Evolutionary conservation across 30 jellyfish, hydroid and myxozoan genomes (phyloP).

Genomic region (Mastigias papua): DNA sequence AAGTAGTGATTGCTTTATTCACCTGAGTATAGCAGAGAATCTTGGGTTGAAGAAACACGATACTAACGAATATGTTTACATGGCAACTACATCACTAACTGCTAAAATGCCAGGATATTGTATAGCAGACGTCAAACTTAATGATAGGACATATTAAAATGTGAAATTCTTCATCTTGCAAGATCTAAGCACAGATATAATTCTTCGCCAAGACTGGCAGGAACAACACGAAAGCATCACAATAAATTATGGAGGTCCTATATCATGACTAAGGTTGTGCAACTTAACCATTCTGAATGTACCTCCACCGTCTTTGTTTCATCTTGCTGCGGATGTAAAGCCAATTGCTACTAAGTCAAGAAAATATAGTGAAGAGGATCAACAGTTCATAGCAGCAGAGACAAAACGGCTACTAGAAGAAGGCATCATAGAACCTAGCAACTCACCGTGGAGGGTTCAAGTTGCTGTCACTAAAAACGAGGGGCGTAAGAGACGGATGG

Average conservation of each 20-base stretch:
- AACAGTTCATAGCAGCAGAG: conserved; percentile 64
- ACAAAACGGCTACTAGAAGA: conserved; percentile 39
- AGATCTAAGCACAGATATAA: conserved; percentile 66
- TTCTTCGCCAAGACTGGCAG: conserved; percentile 68
- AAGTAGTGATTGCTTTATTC: too few species aligned
- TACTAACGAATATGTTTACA: too few species aligned
- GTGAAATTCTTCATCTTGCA: not conserved
- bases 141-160: not conserved
- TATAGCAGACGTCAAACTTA: not conserved
- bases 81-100: too few species aligned
- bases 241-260: conserved; percentile 46
- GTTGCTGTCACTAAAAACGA: conserved; percentile 50
- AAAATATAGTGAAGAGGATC: conserved; percentile 41
- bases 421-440: conserved; percentile 68
- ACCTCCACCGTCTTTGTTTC: conserved; percentile 46
- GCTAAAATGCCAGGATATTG: not conserved
- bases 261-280: conserved; percentile 14
- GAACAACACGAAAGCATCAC: conserved; percentile 49
- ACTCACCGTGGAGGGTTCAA: conserved; percentile 82
- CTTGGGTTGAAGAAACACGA: too few species aligned
- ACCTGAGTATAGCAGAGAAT: too few species aligned
- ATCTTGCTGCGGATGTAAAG: conserved; percentile 43
- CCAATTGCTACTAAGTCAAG: conserved; percentile 55
- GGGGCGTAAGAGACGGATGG: conserved; percentile 47
- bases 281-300: conserved; percentile 34